A percentile compares a stretch with the other conserved stretches of the same genome.
phyloP scores from a whole-genome alignment of 2,797 vertebrate species.

The Leptoclinus maculatus region DNA sequence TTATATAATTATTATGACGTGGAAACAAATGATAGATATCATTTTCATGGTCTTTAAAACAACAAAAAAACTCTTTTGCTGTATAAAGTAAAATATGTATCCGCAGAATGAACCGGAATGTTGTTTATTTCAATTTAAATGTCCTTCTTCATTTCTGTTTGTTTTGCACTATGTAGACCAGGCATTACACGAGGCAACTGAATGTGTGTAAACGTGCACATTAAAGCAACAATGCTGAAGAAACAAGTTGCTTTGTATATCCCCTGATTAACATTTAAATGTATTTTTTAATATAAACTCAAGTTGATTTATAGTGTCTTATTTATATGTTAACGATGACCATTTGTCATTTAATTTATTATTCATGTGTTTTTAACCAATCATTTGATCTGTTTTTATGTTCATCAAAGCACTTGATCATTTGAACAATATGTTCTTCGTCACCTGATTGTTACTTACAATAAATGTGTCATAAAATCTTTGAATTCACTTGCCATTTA shows the following conservation, averaged over 20 bases:
- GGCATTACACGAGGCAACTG: not conserved
- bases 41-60: not conserved
- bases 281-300: not conserved
- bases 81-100: not conserved
- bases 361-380: not conserved
- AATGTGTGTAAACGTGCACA: not conserved
- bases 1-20: not conserved
- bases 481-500: not conserved
- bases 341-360: slow-evolving; percentile 9
- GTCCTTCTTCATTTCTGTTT: slow-evolving; percentile 5
- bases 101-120: not conserved
- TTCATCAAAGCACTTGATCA: slow-evolving; percentile 15
- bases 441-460: slow-evolving; percentile 17
- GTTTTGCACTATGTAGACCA: not conserved
- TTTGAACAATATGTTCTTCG: slow-evolving; percentile 1
- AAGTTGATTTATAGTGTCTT: not conserved
- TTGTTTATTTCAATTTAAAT: not conserved
- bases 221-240: not conserved
- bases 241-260: not conserved
- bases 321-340: not conserved
- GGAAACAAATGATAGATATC: not conserved
- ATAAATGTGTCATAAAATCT: slow-evolving; percentile 28
- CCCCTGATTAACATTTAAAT: not conserved
- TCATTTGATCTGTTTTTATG: slow-evolving; percentile 21
- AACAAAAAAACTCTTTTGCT: not conserved